Evolutionary conservation across 2,113 vertebrate species (phyloP).

Genomic region (Melanerpes aurifrons): DNA sequence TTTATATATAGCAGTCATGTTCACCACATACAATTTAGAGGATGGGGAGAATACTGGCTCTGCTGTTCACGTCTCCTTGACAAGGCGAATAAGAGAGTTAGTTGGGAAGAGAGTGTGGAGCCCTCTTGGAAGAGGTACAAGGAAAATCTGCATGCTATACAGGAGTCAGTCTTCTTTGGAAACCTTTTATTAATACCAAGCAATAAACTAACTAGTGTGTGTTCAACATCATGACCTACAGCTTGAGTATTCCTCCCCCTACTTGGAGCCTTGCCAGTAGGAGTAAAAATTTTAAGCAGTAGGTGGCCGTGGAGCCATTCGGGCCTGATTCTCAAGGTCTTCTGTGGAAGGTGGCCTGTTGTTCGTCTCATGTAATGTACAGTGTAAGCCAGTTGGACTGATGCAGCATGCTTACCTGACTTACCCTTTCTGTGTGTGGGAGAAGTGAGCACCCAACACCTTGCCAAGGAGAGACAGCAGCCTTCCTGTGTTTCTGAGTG

Average conservation of each 20-base stretch:
- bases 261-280: not conserved
- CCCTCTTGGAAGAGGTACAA: conserved; percentile 32
- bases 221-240: conserved; percentile 44
- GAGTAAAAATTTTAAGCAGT: not conserved
- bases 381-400: not conserved
- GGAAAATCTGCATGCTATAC: conserved; percentile 11
- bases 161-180: conserved; percentile 60
- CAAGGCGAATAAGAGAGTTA: conserved; percentile 31
- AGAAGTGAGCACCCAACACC: not conserved
- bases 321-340: not conserved
- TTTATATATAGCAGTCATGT: conserved; percentile 35
- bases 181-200: conserved; percentile 53
- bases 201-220: conserved; percentile 31
- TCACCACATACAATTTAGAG: conserved; percentile 22
- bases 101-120: not conserved
- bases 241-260: conserved; percentile 1
- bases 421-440: not conserved
- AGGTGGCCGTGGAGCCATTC: accelerated
- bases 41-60: not conserved
- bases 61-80: not conserved
- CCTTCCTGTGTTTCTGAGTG: not conserved
- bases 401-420: not conserved
- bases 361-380: not conserved
- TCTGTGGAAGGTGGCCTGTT: not conserved
- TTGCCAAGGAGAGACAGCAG: not conserved